Conservation (phyloP, 2,113 vertebrate genomes). For the Syngnathus typhle region DNA sequence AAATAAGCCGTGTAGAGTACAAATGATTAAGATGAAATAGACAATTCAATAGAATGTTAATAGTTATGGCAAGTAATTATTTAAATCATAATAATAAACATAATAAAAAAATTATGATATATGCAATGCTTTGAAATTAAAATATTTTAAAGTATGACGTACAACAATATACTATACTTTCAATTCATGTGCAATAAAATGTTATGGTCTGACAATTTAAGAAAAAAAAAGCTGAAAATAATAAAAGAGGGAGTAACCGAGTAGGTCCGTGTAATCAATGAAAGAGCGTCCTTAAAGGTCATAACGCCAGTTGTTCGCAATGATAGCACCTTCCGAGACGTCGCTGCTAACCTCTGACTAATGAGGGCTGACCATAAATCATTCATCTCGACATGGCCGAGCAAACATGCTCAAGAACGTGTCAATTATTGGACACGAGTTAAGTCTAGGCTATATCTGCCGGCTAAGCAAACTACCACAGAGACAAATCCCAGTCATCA, state of each 20-base stretch:
- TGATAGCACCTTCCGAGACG: conserved; percentile 25
- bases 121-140: too few species aligned
- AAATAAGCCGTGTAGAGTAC: neutral
- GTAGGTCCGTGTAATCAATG: neutral
- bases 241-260: neutral
- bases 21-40: too few species aligned
- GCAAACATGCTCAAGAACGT: conserved; percentile 20
- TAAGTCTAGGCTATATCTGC: conserved; percentile 13
- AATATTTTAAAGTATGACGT: neutral
- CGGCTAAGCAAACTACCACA: conserved; percentile 33
- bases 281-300: neutral
- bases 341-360: conserved; percentile 6
- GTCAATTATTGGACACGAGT: conserved; percentile 21
- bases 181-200: neutral
- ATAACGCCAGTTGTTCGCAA: neutral
- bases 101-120: neutral
- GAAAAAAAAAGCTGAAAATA: neutral
- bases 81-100: too few species aligned
- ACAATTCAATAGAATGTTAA: too few species aligned
- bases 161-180: neutral
- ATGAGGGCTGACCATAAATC: conserved; percentile 32
- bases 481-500: conserved; percentile 36
- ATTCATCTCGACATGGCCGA: conserved; percentile 22
- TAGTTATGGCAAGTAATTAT: too few species aligned
- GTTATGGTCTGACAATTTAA: neutral